Conservation (phyloP, 2,797 vertebrate species). For the Capromys pilorides region DNA sequence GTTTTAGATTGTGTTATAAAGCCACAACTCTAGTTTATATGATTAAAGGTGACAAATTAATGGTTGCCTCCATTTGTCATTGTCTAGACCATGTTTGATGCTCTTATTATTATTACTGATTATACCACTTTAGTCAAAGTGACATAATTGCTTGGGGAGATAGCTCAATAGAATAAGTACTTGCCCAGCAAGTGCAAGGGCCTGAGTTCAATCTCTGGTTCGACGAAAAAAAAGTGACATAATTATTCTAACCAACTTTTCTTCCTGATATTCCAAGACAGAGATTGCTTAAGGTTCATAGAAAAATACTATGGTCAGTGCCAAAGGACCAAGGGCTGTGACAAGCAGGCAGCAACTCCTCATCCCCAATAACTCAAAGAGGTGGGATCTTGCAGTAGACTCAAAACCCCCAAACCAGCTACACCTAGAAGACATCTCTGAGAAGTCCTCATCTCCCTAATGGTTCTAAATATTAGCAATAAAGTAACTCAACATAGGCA, state of each 20-base stretch:
- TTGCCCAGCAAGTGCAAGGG: no score
- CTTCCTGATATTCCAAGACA: neutral
- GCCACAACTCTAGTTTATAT: no score
- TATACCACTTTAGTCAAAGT: neutral
- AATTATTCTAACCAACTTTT: neutral
- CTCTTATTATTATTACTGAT: neutral
- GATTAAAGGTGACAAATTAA: neutral
- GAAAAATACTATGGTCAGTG: neutral
- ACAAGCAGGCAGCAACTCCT: neutral
- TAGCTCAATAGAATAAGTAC: no score
- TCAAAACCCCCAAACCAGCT: neutral
- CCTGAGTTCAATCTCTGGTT: no score
- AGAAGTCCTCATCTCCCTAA: neutral
- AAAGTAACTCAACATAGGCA: neutral
- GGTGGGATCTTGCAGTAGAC: neutral
- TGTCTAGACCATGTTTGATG: neutral
- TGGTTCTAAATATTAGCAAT: neutral
- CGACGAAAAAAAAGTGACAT: no score
- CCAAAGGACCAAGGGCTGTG: neutral
- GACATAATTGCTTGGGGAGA: no score
- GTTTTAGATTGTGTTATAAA: neutral
- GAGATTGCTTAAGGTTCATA: neutral
- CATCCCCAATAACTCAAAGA: neutral
- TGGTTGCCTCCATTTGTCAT: neutral
- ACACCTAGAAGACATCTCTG: neutral